Evolutionary conservation across 2,797 vertebrate genomes (phyloP).

Genomic region (Toxotes lorentzi): DNA sequence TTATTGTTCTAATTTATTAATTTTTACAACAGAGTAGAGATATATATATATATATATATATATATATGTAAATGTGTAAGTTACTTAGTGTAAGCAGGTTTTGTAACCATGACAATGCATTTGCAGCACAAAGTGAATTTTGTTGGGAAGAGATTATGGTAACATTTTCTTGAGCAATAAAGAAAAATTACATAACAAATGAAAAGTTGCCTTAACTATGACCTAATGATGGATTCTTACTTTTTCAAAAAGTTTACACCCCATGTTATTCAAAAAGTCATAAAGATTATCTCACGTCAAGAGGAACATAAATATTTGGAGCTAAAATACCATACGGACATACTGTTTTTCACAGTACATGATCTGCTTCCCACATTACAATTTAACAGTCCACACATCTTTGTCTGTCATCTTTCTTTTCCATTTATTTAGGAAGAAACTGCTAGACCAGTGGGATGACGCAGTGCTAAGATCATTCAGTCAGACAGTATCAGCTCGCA

Average conservation of each 20-base stretch:
- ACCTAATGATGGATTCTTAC: background rate
- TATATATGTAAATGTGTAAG: slow-evolving; percentile 77
- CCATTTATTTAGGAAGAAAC: slow-evolving; percentile 38
- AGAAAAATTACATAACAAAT: slow-evolving; percentile 24
- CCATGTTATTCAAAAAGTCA: background rate
- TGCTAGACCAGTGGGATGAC: slow-evolving; percentile 29
- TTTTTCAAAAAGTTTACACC: slow-evolving; percentile 15
- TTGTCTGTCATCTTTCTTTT: slow-evolving; percentile 22
- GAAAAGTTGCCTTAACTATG: slow-evolving; percentile 4
- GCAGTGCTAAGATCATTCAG: slow-evolving; percentile 65
- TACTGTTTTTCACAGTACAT: background rate
- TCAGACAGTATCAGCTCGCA: slow-evolving; percentile 71
- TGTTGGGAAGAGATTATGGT: slow-evolving; percentile 67
- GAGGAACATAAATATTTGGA: slow-evolving; percentile 18
- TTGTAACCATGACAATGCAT: slow-evolving; percentile 68
- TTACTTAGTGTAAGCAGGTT: slow-evolving; percentile 65
- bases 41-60: slow-evolving; percentile 5
- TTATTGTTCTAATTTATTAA: slow-evolving; percentile 99
- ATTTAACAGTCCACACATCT: slow-evolving; percentile 26
- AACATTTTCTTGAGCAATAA: slow-evolving; percentile 58
- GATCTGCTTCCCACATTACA: slow-evolving; percentile 15
- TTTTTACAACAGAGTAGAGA: slow-evolving; percentile 77
- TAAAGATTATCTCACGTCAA: slow-evolving; percentile 10
- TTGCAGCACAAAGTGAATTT: slow-evolving; percentile 54
- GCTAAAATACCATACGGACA: background rate